Base-by-base conservation (phyloP, 2,888 invertebrate species). In the Acleris laterana region DNA sequence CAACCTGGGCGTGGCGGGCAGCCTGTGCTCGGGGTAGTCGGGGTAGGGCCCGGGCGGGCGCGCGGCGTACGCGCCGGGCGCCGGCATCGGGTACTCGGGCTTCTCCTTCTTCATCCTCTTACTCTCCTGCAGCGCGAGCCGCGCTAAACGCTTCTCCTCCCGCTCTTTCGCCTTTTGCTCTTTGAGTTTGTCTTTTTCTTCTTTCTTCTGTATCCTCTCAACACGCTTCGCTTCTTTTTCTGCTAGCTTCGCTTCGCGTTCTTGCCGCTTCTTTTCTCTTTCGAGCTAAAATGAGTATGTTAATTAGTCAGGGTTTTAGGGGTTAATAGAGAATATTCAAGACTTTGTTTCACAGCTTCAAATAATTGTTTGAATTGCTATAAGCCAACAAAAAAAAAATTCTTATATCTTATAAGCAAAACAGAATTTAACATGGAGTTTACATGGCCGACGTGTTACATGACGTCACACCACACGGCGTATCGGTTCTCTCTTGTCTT, bases 201-300 rank as follows among this genome's bases (percentile, higher is more conserved):
- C 93, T 69, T 89, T 92, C 80, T 90, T 91, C 69, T 92, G 93
- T 60, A 93, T 71, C 2, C 93, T 81, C 58, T 94, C 94, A 9
- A 89, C 70, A 61, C 85, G 83, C 53, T 86, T 85, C 16, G 93
- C 91, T 75, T 93, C 93, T 48, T 94, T 94, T 52, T 94, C 93
- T 0, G 89, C 87, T 67, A 83, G 81, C 72, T 92, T 92, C 20
- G 90, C 90, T 79, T 94, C 94, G 16, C 89, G 87, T 74, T 94
- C 94, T 73, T 90, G 93, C 0, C 93, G 83, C 70, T 94, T 94
- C 75, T 93, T 94, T 68, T 94, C 94, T 59, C 93, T 89, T 76
- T 94, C 94, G 50, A 89, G 77, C 89, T 94, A 78, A 5, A 72
- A 73, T 9, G 9, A 16, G 28, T 38, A 59, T 4, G 13, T 9